Evolutionary conservation across 2,113 vertebrate species (phyloP).

Genomic region (Strix uralensis): DNA sequence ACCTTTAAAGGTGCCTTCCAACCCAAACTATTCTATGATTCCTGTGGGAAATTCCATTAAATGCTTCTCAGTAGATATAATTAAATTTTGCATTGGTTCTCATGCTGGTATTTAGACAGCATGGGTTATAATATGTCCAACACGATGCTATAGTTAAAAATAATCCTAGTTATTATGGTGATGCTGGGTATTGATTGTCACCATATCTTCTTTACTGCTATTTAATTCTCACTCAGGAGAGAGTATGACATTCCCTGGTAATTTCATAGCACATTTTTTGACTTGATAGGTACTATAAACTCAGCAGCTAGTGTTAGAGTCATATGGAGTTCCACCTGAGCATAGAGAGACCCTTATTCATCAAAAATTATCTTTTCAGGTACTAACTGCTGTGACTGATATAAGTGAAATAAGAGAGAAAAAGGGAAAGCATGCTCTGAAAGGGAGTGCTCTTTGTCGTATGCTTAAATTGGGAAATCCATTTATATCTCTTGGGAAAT

Average conservation of each 20-base stretch:
- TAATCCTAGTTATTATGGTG: not conserved
- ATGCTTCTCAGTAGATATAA: not conserved
- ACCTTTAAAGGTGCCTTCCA: not conserved
- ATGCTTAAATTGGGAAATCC: not conserved
- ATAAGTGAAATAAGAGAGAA: not conserved
- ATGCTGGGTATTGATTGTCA: not conserved
- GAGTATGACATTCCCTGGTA: not conserved
- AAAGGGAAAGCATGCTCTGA: not conserved
- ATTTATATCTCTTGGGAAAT: slow-evolving; percentile 7
- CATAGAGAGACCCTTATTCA: not conserved
- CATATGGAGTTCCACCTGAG: not conserved
- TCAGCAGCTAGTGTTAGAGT: not conserved
- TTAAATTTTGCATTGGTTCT: not conserved
- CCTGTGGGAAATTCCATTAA: not conserved
- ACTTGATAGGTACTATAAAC: not conserved
- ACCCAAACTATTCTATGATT: not conserved
- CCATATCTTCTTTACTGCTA: not conserved
- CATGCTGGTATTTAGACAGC: not conserved
- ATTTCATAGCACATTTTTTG: not conserved
- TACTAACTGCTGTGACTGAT: not conserved
- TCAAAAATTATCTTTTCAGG: not conserved
- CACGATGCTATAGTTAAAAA: not conserved
- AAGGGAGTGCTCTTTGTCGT: not conserved
- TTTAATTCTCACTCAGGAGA: not conserved
- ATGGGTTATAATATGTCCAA: not conserved